Evolutionary conservation across 2,888 invertebrate genomes (phyloP).

Genomic region (Panzeria rudis): DNA sequence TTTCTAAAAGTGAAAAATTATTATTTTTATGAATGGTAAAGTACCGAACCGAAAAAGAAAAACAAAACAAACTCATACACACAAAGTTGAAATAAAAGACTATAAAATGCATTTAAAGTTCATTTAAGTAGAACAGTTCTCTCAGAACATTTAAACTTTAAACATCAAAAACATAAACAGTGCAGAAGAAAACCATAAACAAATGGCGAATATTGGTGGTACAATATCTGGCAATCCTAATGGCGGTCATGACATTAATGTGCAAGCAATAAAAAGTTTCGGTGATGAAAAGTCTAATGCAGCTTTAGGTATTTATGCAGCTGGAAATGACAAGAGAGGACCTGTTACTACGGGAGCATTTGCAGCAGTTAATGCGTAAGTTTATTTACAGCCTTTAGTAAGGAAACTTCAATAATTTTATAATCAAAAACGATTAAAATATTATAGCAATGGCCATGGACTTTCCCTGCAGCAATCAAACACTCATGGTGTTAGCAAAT

Average conservation of each 20-base stretch:
- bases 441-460: slow-evolving; percentile 77
- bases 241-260: slow-evolving; percentile 74
- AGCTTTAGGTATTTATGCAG: slow-evolving; percentile 77
- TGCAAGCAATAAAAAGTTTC: slow-evolving; percentile 68
- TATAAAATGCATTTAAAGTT: slow-evolving; percentile 40
- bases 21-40: slow-evolving; percentile 24
- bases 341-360: slow-evolving; percentile 78
- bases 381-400: neutral
- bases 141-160: slow-evolving; percentile 30
- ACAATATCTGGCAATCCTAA: slow-evolving; percentile 74
- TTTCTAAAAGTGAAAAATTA: neutral
- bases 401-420: neutral
- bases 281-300: slow-evolving; percentile 75
- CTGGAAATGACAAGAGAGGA: slow-evolving; percentile 74
- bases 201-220: slow-evolving; percentile 71
- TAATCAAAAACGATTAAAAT: neutral
- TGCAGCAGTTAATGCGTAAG: slow-evolving; percentile 78
- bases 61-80: neutral
- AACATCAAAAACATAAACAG: slow-evolving; percentile 28
- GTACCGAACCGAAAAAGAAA: slow-evolving; percentile 2
- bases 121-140: slow-evolving; percentile 13
- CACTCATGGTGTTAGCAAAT: slow-evolving; percentile 74
- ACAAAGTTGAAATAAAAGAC: neutral
- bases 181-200: neutral
- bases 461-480: slow-evolving; percentile 76